Conservation (phyloP, 1,140 invertebrate species). For the Drosophila sproati region DNA sequence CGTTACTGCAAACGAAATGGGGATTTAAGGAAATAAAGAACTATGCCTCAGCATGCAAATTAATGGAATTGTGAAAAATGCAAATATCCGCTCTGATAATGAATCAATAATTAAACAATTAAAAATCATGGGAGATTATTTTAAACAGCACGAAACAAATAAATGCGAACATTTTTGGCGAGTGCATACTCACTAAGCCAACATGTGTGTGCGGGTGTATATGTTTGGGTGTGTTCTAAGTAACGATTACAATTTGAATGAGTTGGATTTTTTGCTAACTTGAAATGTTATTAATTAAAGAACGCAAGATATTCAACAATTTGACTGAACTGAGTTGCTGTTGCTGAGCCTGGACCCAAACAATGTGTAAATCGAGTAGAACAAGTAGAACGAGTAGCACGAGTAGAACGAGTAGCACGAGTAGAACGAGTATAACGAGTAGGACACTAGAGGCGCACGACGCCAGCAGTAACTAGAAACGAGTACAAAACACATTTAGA, state of each 20-base stretch:
- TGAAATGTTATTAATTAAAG: constrained; percentile 41
- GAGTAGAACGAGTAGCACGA: constrained; percentile 38
- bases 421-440: not conserved
- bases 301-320: constrained; percentile 57
- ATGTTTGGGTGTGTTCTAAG: constrained; percentile 32
- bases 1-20: no score
- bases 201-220: constrained; percentile 15
- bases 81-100: not conserved
- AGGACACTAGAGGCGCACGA: constrained; percentile 68
- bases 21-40: no score
- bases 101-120: constrained; percentile 20
- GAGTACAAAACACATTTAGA: constrained; percentile 68
- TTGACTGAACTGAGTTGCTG: constrained; percentile 41
- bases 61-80: no score
- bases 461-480: constrained; percentile 79
- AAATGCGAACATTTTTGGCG: constrained; percentile 43
- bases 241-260: constrained; percentile 50
- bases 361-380: constrained; percentile 66
- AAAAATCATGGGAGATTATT: constrained; percentile 4
- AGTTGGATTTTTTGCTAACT: constrained; percentile 49
- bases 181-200: constrained; percentile 72
- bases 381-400: constrained; percentile 37
- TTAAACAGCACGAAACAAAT: constrained; percentile 32
- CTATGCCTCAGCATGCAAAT: no score
- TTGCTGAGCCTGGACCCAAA: constrained; percentile 49